phyloP scores from a whole-genome alignment of 2,888 invertebrate species.

The Antitype chi region DNA sequence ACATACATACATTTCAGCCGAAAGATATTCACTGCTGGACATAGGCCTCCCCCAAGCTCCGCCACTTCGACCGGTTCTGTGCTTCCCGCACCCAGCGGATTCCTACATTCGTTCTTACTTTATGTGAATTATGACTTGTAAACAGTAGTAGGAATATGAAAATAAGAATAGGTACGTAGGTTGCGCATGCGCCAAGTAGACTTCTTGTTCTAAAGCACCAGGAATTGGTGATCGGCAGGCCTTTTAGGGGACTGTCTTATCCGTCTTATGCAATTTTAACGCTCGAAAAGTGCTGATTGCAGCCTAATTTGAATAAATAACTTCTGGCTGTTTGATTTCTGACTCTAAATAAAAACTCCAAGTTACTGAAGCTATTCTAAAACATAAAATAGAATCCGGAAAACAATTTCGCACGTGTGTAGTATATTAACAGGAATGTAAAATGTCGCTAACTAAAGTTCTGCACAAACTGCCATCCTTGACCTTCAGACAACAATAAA shows the following conservation, averaged over 20 bases:
- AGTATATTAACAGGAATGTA: conserved; percentile 20
- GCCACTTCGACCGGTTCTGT: too few relatives aligned
- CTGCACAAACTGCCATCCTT: conserved; percentile 48
- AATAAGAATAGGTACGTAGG: not conserved
- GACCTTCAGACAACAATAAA: conserved; percentile 62
- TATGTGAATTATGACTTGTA: not conserved
- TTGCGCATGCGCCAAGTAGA: not conserved
- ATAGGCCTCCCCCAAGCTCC: too few relatives aligned
- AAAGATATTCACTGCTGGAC: too few relatives aligned
- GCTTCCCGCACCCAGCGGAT: too few relatives aligned
- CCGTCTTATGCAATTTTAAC: too few relatives aligned
- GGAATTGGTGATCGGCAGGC: too few relatives aligned
- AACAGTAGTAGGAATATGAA: not conserved
- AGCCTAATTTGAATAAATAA: too few relatives aligned
- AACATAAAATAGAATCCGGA: conserved; percentile 19
- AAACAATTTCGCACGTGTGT: conserved; percentile 18
- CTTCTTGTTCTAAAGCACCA: not conserved
- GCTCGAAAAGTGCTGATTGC: too few relatives aligned
- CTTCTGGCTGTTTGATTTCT: not conserved
- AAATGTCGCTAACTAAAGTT: conserved; percentile 39
- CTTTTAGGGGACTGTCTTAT: too few relatives aligned
- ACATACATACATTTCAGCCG: too few relatives aligned
- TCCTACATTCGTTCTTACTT: too few relatives aligned
- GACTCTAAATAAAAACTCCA: not conserved
- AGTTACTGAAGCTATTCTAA: not conserved